Conservation (phyloP, 2,888 invertebrate species). For the Serrognathus titanus region DNA sequence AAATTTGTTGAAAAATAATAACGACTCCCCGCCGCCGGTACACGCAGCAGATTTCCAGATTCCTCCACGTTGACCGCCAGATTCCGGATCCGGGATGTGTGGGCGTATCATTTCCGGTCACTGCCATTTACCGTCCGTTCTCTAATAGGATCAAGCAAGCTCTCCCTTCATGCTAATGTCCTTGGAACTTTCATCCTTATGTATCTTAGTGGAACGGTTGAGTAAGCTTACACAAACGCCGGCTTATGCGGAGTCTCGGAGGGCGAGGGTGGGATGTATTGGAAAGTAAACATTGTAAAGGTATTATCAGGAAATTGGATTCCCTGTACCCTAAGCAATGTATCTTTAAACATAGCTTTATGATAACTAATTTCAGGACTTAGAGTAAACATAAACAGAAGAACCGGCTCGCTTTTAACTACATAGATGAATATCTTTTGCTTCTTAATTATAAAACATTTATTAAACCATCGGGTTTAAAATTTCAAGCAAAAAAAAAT, state of each 20-base stretch:
- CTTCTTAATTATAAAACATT: no score
- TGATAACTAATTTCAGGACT: no score
- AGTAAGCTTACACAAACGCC: constrained; percentile 1
- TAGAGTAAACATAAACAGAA: no score
- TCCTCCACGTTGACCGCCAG: background rate
- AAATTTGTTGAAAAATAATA: constrained; percentile 4
- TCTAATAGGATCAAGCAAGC: constrained; percentile 22
- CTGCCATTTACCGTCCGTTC: constrained; percentile 35
- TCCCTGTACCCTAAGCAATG: constrained; percentile 15
- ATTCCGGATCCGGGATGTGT: constrained; percentile 19
- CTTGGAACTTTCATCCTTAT: constrained; percentile 9
- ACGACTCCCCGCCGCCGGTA: no score
- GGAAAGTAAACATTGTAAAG: constrained; percentile 23
- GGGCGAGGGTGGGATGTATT: constrained; percentile 19
- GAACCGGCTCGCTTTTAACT: no score
- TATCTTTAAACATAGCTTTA: background rate
- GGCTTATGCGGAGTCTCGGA: constrained; percentile 6
- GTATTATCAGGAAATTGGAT: constrained; percentile 31
- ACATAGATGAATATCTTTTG: no score
- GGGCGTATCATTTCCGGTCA: constrained; percentile 36
- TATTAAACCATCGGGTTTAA: no score
- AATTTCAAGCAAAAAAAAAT: no score
- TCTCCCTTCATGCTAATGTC: constrained; percentile 8
- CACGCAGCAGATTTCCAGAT: background rate
- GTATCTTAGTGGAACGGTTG: constrained; percentile 3